Evolutionary conservation across 92 coral and sea anemone species (phyloP).

Genomic region (Porites divaricata): DNA sequence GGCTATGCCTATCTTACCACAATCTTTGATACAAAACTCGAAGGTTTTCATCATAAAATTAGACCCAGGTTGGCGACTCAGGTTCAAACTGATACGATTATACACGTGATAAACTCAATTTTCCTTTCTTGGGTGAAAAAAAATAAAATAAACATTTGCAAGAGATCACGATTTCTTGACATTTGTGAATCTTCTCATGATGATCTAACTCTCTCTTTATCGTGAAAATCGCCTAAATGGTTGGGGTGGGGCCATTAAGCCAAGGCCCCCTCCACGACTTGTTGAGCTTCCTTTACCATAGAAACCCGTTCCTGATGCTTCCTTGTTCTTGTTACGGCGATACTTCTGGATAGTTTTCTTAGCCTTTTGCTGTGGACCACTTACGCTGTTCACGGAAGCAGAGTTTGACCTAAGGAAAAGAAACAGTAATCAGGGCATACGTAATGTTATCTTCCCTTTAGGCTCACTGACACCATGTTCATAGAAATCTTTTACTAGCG

Average conservation of each 20-base stretch:
- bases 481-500: too few relatives aligned
- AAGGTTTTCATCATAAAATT: too few relatives aligned
- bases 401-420: slow-evolving; percentile 8
- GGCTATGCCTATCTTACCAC: too few relatives aligned
- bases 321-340: slow-evolving; percentile 13
- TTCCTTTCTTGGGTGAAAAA: too few relatives aligned
- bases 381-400: background rate
- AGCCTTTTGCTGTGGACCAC: slow-evolving; percentile 15
- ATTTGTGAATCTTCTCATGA: background rate
- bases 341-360: slow-evolving; percentile 9
- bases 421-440: background rate
- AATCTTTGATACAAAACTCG: too few relatives aligned
- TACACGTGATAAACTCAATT: too few relatives aligned
- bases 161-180: background rate
- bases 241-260: slow-evolving; percentile 72
- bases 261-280: slow-evolving; percentile 42
- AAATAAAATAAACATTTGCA: background rate
- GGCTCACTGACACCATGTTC: background rate
- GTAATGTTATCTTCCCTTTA: too few relatives aligned
- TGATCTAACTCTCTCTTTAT: background rate
- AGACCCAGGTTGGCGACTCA: too few relatives aligned
- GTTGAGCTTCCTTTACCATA: slow-evolving; percentile 1
- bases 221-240: slow-evolving; percentile 39
- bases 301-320: background rate
- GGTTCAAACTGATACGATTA: too few relatives aligned